phyloP scores from a whole-genome alignment of 2,797 vertebrate species.

The Aulostomus chinensis region DNA sequence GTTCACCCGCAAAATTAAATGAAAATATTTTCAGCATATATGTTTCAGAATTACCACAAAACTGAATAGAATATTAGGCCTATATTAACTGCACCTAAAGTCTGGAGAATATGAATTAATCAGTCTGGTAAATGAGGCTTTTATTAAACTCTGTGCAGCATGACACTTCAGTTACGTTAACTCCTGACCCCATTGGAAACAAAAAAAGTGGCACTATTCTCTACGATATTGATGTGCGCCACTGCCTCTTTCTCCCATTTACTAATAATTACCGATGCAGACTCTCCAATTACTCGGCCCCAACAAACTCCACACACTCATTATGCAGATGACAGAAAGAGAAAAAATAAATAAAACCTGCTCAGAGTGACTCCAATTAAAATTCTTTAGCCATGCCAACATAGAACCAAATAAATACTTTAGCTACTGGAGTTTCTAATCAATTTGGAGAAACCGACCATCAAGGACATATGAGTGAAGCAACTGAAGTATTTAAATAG shows the following conservation, averaged over 20 bases:
- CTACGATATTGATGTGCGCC: constrained; percentile 75
- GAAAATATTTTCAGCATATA: constrained; percentile 17
- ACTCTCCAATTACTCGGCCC: constrained; percentile 75
- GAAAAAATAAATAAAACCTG: constrained; percentile 45
- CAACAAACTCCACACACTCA: constrained; percentile 75
- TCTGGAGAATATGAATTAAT: constrained; percentile 15
- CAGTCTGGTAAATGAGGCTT: constrained; percentile 30
- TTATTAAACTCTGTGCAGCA: constrained; percentile 30
- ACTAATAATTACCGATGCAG: constrained; percentile 81
- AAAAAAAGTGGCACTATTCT: constrained; percentile 53
- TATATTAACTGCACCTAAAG: neutral
- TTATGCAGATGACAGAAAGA: constrained; percentile 77
- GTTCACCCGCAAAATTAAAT: constrained; percentile 33
- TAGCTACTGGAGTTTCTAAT: constrained; percentile 37
- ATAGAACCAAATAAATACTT: constrained; percentile 63
- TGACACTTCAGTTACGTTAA: constrained; percentile 55
- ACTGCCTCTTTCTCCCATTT: constrained; percentile 75
- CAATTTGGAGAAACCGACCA: constrained; percentile 34
- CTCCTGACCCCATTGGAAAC: constrained; percentile 49
- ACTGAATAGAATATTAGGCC: neutral
- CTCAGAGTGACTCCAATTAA: constrained; percentile 80
- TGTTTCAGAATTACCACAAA: neutral
- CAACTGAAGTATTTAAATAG: too few relatives aligned
- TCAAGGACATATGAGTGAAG: too few relatives aligned
- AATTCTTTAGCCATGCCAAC: constrained; percentile 70